Evolutionary conservation across 1,140 invertebrate species (phyloP), one percentile per base, ranked within the genome.

Genomic region (Drosophila bocki): DNA sequence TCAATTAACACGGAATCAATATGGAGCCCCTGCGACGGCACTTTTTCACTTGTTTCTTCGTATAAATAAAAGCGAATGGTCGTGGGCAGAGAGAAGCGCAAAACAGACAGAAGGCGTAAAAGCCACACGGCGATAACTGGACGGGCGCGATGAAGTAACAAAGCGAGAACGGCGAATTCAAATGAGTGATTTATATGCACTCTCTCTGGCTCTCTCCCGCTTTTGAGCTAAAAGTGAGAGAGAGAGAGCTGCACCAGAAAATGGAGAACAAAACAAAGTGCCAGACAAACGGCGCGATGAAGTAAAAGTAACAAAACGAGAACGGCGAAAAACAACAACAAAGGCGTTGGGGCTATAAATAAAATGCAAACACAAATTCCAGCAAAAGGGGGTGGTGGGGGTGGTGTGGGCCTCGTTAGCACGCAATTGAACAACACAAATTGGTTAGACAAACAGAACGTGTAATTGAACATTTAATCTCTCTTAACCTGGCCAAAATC

Each of bases 1-100:
- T 80, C 80, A 83, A 87, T 87, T 80, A 88, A 78, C 77, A 75
- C 74, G 68, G 72, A 84, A 78, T 88, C 69, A 77, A 82, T 83
- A 82, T 80, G 70, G 69, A 71, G 71, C 29, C 54, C 76, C 53
- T 26, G 57, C 53, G 63, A 65, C n/a, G 39, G 48, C 33, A 56
- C 17, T 42, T 48, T 53, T 47, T 64, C 37, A 45, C 37, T 56
- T 26, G 62, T 50, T 56, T 56, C n/a, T 69, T 79, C 67, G 74
- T 78, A 84, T 83, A 87, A 87, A 88, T 87, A 87, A 88, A 87
- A 78, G 60, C 69, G 74, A 78, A 88, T 56, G 39, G 80, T 67
- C 50, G 58, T 37, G 68, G 65, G 62, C 60, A 69, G 57, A 51
- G 68, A 64, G 76, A 65, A 87, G 84, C 77, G 61, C 50, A 87